These are phyloP conservation scores for Champsocephalus gunnari DNA, from an alignment of 2,797 vertebrate species.

Conservation along the genomic window DNA sequence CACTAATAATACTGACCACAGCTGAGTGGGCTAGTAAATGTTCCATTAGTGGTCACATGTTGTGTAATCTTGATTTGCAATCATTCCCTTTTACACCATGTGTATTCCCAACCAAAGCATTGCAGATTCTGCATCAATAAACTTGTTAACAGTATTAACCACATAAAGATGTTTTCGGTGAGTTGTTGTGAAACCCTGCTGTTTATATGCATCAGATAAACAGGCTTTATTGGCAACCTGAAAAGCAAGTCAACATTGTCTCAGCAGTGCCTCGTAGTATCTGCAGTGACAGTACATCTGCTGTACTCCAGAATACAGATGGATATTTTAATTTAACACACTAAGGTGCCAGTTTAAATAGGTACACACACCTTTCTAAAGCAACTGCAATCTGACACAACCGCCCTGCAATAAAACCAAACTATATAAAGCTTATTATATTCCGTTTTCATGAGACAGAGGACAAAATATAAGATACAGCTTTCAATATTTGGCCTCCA, in stretches of 20 bases:
- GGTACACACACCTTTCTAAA: constrained; percentile 15
- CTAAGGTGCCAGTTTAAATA: constrained; percentile 13
- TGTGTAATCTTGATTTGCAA: constrained; percentile 21
- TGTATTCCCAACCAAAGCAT: constrained; percentile 9
- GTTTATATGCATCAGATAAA: constrained; percentile 35
- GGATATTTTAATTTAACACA: constrained; percentile 24
- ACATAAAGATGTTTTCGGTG: constrained; percentile 8
- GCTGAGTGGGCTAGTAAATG: constrained; percentile 33
- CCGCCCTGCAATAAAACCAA: constrained; percentile 25
- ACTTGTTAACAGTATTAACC: constrained; percentile 15
- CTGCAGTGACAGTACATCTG: constrained; percentile 20
- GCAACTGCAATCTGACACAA: constrained; percentile 20
- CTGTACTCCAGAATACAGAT: constrained; percentile 1
- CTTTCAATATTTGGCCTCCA: neutral
- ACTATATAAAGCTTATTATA: constrained; percentile 38
- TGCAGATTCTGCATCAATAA: neutral
- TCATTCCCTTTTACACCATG: constrained; percentile 14
- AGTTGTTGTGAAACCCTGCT: constrained; percentile 7
- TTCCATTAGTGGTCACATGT: constrained; percentile 56
- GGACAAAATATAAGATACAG: constrained; percentile 13
- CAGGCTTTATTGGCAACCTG: constrained; percentile 3
- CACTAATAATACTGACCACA: constrained; percentile 26
- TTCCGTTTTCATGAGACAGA: constrained; percentile 5
- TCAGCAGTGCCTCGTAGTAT: constrained; percentile 11
- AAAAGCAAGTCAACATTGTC: constrained; percentile 26